These are phyloP conservation scores for Andrena chrysosceles DNA, from an alignment of 2,888 invertebrate species.

Conservation along the genomic window DNA sequence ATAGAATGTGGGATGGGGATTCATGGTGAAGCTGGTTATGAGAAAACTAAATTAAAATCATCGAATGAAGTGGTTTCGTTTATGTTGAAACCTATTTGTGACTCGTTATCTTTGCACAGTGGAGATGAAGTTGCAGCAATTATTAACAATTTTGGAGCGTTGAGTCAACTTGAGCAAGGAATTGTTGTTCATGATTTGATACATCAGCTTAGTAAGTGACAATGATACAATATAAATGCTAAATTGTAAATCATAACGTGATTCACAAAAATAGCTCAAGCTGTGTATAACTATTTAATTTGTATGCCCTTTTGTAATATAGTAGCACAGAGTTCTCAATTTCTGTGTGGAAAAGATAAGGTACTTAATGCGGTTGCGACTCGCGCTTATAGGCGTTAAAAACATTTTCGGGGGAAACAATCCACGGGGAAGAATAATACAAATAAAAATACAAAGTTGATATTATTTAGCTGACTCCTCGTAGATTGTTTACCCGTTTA, in stretches of 20 bases:
- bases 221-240: background rate
- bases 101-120: slow-evolving; percentile 68
- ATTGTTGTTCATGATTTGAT: slow-evolving; percentile 89
- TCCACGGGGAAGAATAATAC: too few relatives aligned
- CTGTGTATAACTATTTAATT: too few relatives aligned
- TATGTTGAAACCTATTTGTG: slow-evolving; percentile 83
- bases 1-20: slow-evolving; percentile 89
- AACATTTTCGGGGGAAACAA: too few relatives aligned
- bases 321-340: too few relatives aligned
- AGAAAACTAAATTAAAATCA: slow-evolving; percentile 84
- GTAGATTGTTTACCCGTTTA: too few relatives aligned
- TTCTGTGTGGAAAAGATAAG: too few relatives aligned
- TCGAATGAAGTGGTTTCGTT: slow-evolving; percentile 85
- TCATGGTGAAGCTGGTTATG: slow-evolving; percentile 86
- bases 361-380: too few relatives aligned
- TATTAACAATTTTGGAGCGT: slow-evolving; percentile 92
- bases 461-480: too few relatives aligned
- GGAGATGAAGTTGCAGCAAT: slow-evolving; percentile 87
- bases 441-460: too few relatives aligned
- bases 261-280: too few relatives aligned
- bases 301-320: too few relatives aligned
- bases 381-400: too few relatives aligned
- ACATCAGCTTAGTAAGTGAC: slow-evolving; percentile 87
- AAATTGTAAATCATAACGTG: background rate
- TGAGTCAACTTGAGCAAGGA: slow-evolving; percentile 91